These are phyloP conservation scores for Leptinotarsa undecemlineata DNA, from an alignment of 1,140 invertebrate species.

Conservation along the genomic window DNA sequence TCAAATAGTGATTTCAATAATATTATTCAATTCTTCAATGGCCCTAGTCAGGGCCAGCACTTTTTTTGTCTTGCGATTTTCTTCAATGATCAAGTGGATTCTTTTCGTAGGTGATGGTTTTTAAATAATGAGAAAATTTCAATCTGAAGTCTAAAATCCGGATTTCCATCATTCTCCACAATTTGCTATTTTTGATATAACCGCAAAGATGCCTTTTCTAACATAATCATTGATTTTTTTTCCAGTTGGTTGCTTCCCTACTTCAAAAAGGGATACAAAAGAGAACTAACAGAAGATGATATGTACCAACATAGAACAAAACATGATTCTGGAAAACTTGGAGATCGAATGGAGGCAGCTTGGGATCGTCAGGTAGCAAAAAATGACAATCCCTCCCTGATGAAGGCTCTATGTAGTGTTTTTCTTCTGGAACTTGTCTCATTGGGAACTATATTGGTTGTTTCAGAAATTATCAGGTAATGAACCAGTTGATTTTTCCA, in stretches of 20 bases:
- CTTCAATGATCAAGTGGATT: too few relatives aligned
- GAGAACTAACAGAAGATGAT: conserved; percentile 45
- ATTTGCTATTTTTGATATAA: too few relatives aligned
- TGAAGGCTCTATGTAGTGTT: conserved; percentile 47
- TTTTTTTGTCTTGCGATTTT: too few relatives aligned
- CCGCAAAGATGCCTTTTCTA: too few relatives aligned
- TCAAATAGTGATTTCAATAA: too few relatives aligned
- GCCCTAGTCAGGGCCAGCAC: too few relatives aligned
- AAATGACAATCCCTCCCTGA: conserved; percentile 50
- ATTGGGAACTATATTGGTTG: conserved; percentile 57
- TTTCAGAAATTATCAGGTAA: conserved; percentile 60
- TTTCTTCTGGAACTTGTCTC: conserved; percentile 54
- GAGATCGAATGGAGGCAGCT: conserved; percentile 61
- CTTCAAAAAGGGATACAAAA: conserved; percentile 44
- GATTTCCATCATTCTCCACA: too few relatives aligned
- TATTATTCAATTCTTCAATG: too few relatives aligned
- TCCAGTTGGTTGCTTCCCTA: conserved; percentile 54
- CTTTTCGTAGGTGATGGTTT: too few relatives aligned
- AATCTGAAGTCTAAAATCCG: too few relatives aligned
- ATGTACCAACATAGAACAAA: conserved; percentile 32
- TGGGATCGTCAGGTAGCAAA: conserved; percentile 57
- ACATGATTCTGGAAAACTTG: conserved; percentile 53
- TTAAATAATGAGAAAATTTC: too few relatives aligned
- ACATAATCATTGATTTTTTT: conserved; percentile 10
- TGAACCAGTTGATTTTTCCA: neutral